Conservation (phyloP, 2,797 vertebrate genomes). For the Podargus strigoides region DNA sequence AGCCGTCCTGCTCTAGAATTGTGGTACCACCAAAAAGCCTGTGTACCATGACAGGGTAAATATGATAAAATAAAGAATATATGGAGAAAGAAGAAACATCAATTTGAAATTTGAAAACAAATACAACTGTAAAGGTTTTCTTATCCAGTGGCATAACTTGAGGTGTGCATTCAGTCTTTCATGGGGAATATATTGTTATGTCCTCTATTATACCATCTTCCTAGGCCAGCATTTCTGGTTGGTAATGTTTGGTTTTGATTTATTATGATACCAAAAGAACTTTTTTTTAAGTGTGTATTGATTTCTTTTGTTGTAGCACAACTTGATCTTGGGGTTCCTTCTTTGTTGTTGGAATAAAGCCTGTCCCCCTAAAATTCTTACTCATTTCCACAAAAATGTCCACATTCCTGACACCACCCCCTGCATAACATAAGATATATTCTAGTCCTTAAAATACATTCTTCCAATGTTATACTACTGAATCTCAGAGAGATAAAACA, state of each 20-base stretch:
- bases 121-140: not conserved
- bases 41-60: rapidly evolving
- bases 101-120: not conserved
- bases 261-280: not conserved
- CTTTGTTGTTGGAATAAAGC: not conserved
- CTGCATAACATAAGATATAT: not conserved
- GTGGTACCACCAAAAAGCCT: not conserved
- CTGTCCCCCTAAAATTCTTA: not conserved
- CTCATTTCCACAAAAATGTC: not conserved
- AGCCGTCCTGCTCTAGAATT: not conserved
- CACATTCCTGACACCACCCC: not conserved
- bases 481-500: not conserved
- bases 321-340: not conserved
- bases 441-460: not conserved
- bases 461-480: not conserved
- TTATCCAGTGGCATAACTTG: not conserved
- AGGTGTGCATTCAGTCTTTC: rapidly evolving
- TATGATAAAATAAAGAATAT: not conserved
- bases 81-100: not conserved
- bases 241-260: not conserved
- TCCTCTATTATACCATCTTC: not conserved
- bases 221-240: not conserved
- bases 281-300: not conserved
- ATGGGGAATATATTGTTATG: not conserved
- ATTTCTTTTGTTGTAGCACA: not conserved